Conservation (phyloP, 2,113 vertebrate genomes). For the Notechis scutatus region DNA sequence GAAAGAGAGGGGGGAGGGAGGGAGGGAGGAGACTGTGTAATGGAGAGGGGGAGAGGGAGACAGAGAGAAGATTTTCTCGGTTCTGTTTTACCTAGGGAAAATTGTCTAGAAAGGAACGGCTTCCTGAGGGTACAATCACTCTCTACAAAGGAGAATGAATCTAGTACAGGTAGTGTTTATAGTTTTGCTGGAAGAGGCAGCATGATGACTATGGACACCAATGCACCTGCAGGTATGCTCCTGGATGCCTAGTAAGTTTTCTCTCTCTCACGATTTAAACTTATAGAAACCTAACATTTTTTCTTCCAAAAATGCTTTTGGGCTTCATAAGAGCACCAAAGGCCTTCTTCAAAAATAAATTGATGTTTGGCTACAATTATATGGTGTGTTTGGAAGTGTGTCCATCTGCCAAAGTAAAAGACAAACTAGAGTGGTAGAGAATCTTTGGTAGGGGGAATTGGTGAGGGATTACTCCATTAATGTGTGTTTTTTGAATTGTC, state of each 20-base stretch:
- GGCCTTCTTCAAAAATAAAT: not conserved
- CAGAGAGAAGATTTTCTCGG: not conserved
- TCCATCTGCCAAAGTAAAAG: not conserved
- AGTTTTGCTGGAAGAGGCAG: not conserved
- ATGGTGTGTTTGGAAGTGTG: not conserved
- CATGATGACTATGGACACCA: not conserved
- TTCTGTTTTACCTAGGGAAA: not conserved
- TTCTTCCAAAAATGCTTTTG: not conserved
- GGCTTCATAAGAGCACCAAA: not conserved
- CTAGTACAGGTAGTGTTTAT: not conserved
- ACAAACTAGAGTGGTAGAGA: not conserved
- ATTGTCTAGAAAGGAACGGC: not conserved
- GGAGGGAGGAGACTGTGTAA: not conserved
- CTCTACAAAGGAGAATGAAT: not conserved
- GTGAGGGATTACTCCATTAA: not conserved
- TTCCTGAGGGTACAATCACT: not conserved
- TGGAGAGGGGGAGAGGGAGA: not conserved
- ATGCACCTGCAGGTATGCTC: not conserved
- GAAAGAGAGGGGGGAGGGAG: not conserved
- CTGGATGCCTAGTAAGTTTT: not conserved
- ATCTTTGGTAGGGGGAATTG: not conserved
- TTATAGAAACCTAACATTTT: not conserved
- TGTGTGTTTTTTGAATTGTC: not conserved
- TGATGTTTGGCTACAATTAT: not conserved
- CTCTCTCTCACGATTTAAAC: not conserved